phyloP scores from a whole-genome alignment of 2,888 invertebrate genomes.

The Ophioninae sp. region DNA sequence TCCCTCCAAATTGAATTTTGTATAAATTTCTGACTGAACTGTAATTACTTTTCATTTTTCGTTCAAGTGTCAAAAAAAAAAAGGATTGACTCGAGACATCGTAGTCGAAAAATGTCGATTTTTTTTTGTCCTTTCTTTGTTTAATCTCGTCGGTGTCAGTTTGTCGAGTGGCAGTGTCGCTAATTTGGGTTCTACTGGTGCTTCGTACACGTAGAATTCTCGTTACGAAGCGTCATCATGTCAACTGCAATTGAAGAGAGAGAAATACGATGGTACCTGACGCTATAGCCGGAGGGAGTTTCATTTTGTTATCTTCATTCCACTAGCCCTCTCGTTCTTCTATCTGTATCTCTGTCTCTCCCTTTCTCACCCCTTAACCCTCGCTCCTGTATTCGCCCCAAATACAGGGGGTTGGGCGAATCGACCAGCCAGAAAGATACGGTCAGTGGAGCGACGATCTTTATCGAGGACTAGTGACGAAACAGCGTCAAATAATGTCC shows the following conservation, averaged over 20 bases:
- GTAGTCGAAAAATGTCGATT: not conserved
- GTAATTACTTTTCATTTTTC: not conserved
- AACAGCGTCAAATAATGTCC: constrained; percentile 23
- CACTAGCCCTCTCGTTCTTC: not conserved
- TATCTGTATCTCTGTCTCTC: constrained; percentile 2
- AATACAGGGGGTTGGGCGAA: constrained; percentile 14
- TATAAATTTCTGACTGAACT: not conserved
- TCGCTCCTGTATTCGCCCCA: not conserved
- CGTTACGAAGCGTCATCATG: constrained; percentile 55
- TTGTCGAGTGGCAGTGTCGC: constrained; percentile 42
- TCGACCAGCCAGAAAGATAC: not conserved
- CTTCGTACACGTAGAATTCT: constrained; percentile 59
- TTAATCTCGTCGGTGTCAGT: constrained; percentile 13
- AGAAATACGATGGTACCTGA: constrained; percentile 40
- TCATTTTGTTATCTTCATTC: constrained; percentile 29
- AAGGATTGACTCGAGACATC: not conserved
- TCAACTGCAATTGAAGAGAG: constrained; percentile 64
- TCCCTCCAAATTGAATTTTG: not conserved
- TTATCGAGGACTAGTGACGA: constrained; percentile 24
- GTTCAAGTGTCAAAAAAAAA: not conserved
- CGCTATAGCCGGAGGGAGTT: constrained; percentile 48
- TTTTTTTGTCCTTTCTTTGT: not conserved
- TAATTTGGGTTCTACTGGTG: constrained; percentile 51
- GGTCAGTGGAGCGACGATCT: constrained; percentile 18
- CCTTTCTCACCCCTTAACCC: not conserved